Base-by-base conservation (phyloP, 2,113 vertebrate genomes). In the Tringa solitaria region DNA sequence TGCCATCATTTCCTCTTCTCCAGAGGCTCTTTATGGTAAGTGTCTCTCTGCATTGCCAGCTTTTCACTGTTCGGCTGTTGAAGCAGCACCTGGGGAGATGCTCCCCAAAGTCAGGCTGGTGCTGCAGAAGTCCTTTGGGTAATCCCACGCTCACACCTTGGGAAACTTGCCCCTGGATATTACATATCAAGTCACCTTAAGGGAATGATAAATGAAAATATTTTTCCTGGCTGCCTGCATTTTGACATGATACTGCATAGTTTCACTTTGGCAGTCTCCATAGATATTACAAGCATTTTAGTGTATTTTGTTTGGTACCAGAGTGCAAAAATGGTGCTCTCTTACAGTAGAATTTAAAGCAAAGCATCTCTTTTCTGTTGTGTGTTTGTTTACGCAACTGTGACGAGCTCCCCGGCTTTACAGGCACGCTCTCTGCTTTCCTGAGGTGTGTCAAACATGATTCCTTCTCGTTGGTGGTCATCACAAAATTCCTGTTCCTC, bases 1-100 rank as follows among this genome's bases (percentile, higher is more conserved):
- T 86, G 43, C 51, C 5, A 2, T 70, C 1, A 0, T 37, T 80
- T 59, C 30, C 46, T 82, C 0, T 0, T 20, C 9, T 79, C 43
- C 72, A 14, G 3, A 2, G 20, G 63, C 57, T 86, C 46, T 89
- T 69, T 21, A 37, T 4, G 3, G 19, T 46, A 28, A 48, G 33
- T 51, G 28, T 23, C 19, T 51, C 16, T 77, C 67, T 86, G 57
- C 53, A 10, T 5, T 68, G 28, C n/a, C 35, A 51, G 26, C 20
- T 84, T 84, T 73, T 41, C 68, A 14, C 4, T 1, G 59, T 77
- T 94, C 0, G 0, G 6, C 26, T 94, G 59, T 14, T 5, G 3
- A 64, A 87, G 45, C 7, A 5, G 16, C 27, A 39, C 27, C 20
- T 2, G 1, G 19, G 54, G 50, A 84, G 60, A 26, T 77, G 68